Percentiles rank a stretch among this genome's conserved stretches.
phyloP scores from a whole-genome alignment of 2,888 invertebrate species.

The Uloborus plumipes region DNA sequence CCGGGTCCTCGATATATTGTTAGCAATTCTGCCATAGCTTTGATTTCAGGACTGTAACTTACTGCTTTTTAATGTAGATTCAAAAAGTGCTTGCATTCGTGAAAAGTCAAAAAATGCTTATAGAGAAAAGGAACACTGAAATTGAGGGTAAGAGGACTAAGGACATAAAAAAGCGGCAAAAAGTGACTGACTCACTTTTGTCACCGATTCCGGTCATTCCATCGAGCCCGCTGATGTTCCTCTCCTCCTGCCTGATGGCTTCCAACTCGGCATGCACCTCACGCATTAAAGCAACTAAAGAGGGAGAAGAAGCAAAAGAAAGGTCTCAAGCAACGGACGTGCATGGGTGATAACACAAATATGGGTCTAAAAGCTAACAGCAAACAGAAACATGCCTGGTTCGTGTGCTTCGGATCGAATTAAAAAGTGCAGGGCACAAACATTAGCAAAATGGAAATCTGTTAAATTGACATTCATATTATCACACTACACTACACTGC shows the following conservation, averaged over 20 bases:
- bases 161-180: conserved; percentile 26
- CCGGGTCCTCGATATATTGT: too few relatives aligned
- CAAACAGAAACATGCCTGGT: too few relatives aligned
- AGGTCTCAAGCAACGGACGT: conserved; percentile 52
- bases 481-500: too few relatives aligned
- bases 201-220: conserved; percentile 57
- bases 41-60: too few relatives aligned
- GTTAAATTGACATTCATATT: too few relatives aligned
- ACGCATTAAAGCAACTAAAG: conserved; percentile 67
- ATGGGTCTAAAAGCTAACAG: conserved; percentile 28
- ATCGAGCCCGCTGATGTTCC: conserved; percentile 49
- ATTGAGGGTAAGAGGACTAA: neutral
- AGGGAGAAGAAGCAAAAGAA: conserved; percentile 40
- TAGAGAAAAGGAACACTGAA: conserved; percentile 24
- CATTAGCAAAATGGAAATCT: too few relatives aligned
- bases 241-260: conserved; percentile 67
- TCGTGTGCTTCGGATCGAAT: too few relatives aligned
- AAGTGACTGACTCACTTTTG: conserved; percentile 56
- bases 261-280: conserved; percentile 67
- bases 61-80: too few relatives aligned
- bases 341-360: conserved; percentile 11
- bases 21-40: too few relatives aligned
- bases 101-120: too few relatives aligned
- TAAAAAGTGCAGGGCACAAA: too few relatives aligned
- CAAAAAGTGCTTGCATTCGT: too few relatives aligned